These are phyloP conservation scores for Drosophila meridiana DNA, from an alignment of 2,888 invertebrate genomes.

Conservation along the genomic window DNA sequence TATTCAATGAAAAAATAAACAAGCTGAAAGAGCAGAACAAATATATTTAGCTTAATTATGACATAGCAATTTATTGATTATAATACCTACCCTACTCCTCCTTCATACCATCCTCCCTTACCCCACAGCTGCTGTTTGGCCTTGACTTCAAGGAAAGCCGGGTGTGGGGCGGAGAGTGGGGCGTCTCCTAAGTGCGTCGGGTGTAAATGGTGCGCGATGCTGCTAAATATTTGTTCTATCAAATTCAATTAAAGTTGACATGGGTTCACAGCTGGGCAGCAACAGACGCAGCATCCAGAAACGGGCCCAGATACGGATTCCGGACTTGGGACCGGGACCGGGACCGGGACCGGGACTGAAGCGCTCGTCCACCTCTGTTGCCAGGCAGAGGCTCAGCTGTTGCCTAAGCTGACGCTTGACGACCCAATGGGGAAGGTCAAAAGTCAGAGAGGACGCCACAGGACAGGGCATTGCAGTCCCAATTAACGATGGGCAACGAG, in stretches of 20 bases:
- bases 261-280: conserved; percentile 70
- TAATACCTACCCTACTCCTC: not conserved
- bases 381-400: conserved; percentile 23
- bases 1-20: conserved; percentile 7
- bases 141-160: not conserved
- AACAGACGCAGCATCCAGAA: conserved; percentile 19
- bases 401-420: conserved; percentile 38
- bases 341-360: not conserved
- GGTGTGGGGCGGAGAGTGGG: not conserved
- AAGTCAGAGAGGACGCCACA: conserved; percentile 27
- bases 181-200: conserved; percentile 34
- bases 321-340: not conserved
- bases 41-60: conserved; percentile 45
- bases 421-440: conserved; percentile 17
- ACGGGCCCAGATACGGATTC: conserved; percentile 4
- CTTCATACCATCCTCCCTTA: not conserved
- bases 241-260: conserved; percentile 80
- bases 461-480: conserved; percentile 11
- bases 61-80: conserved; percentile 38
- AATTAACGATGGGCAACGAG: conserved; percentile 23
- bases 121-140: conserved; percentile 10
- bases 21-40: not conserved
- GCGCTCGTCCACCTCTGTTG: not conserved
- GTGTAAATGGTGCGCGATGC: conserved; percentile 70
- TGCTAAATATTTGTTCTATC: conserved; percentile 79